Base-by-base conservation (phyloP, 2,113 vertebrate species). In the Cromileptes altivelis region DNA sequence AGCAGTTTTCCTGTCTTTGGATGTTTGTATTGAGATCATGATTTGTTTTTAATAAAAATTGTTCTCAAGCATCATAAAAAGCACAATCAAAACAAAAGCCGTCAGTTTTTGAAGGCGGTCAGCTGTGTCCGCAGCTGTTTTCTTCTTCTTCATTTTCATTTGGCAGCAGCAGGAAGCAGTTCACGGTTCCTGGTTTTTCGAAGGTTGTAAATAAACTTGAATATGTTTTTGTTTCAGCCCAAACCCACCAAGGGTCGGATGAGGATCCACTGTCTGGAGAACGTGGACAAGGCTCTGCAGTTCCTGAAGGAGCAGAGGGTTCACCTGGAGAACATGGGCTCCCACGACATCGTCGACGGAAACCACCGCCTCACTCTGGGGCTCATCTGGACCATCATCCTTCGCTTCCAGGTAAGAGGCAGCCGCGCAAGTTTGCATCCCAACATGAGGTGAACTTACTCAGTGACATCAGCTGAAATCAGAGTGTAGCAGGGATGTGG, bases 381-480 rank as follows among this genome's bases (percentile, higher is more conserved):
- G 55, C 97, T 99, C 70, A 99, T 99, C 90, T 99, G 98, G 98
- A 99, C 98, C 89, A 99, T 99, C 93, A 99, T 99, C 93, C 95
- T 99, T 70, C 95, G 98, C 89, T 99, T 99, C 96, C 98, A 99
- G 97, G 98, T 99, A 52, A 68, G 50, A 13, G 4, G 27, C 47
- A 5, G 56, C 27, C 0, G 1, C 37, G 15, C 70, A 19, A 21
- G 23, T 55, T 47, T 33, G 58, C 23, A 37, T 73, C 55, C 62
- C 72, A 7, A 14, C n/a, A 69, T 13, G 42, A 47, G 4, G 3
- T 4, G 4, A 60, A 47, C 5, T 7, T 19, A 17, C 1, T 18
- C 17, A 1, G 37, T 7, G 4, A 40, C 14, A n/a, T 49, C 56
- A 30, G 42, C 25, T 45, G 2, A 45, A 45, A 45, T 45, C 42